Conservation (phyloP, 1,140 invertebrate species). For the Acromyrmex echinatior region DNA sequence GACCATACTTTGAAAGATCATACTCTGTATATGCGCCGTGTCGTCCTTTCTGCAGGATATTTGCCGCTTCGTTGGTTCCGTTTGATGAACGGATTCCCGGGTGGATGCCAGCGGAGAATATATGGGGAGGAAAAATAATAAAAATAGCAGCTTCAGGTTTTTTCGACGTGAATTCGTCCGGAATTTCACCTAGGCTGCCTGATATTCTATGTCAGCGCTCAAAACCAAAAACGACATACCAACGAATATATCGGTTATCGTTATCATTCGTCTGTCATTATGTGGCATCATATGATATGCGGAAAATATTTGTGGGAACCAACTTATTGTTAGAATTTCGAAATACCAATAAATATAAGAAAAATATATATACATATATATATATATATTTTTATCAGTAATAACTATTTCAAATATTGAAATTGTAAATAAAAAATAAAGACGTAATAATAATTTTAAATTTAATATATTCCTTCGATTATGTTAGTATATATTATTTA, state of each 20-base stretch:
- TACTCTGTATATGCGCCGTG: slow-evolving; percentile 68
- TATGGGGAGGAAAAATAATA: slow-evolving; percentile 77
- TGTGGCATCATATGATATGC: neutral
- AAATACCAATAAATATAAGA: slow-evolving; percentile 3
- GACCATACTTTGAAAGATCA: slow-evolving; percentile 79
- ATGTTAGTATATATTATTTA: neutral
- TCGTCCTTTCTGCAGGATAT: slow-evolving; percentile 76
- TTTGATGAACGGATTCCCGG: slow-evolving; percentile 79
- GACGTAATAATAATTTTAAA: neutral
- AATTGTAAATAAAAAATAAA: neutral
- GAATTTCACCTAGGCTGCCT: slow-evolving; percentile 33
- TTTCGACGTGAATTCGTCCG: slow-evolving; percentile 55
- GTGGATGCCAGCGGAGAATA: slow-evolving; percentile 70
- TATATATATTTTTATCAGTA: too few species aligned
- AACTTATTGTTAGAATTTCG: neutral
- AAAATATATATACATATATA: too few species aligned
- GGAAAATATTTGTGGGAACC: neutral
- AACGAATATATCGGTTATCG: slow-evolving; percentile 12
- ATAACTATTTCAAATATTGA: neutral
- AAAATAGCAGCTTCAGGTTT: slow-evolving; percentile 62
- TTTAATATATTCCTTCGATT: neutral
- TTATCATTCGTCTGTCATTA: slow-evolving; percentile 33
- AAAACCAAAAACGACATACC: slow-evolving; percentile 11
- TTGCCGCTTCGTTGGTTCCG: slow-evolving; percentile 80
- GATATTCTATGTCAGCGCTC: slow-evolving; percentile 42